Evolutionary conservation across 2,888 invertebrate species (phyloP), one percentile per base, ranked within the genome.

Genomic region (Rutpela maculata): DNA sequence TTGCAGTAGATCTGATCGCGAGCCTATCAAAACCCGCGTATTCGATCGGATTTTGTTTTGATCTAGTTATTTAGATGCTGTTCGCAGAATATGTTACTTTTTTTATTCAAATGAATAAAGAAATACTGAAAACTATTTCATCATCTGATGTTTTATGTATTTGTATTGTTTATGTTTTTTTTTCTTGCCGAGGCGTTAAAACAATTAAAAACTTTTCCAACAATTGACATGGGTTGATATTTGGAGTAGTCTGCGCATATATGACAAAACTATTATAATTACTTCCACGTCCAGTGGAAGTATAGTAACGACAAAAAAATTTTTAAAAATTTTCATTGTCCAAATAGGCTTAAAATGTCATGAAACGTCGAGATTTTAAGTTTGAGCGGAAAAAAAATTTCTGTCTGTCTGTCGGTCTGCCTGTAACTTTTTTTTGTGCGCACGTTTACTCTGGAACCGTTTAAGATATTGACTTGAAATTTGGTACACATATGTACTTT

Each of bases 31-130:
- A 26, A 60, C 9, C 22, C 1, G 60, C 26, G 26, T n/a, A n/a
- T 60, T 15, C 22, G 7, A 19, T 3, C 19, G 22, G 12, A 22
- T 62, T 63, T 35, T 63, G 62, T 63, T 63, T 63, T 63, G 43
- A 65, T 43, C 43, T 11, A 65, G 38, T 43, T 65, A 43, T 38
- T 43, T 65, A 6, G 50, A 4, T 5, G 12, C 5, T 50, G 15
- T 50, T 50, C 50, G 11, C 1, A 50, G 50, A 50, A 50, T 15
- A 6, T 0, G 4, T 50, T n/a, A n/a, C 4, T 50, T 50, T 65
- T 43, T 65, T 65, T 43, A n/a, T 65, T 38, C 12, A 63, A 43
- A 65, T 18, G 11, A 18, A 15, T 65, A 10, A 15, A 65, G 65
- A 65, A 65, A 65, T 43, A 43, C 22, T 17, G 19, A 22, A 18